Evolutionary conservation across 2,113 vertebrate genomes (phyloP).

Genomic region (Tragelaphus scriptus): DNA sequence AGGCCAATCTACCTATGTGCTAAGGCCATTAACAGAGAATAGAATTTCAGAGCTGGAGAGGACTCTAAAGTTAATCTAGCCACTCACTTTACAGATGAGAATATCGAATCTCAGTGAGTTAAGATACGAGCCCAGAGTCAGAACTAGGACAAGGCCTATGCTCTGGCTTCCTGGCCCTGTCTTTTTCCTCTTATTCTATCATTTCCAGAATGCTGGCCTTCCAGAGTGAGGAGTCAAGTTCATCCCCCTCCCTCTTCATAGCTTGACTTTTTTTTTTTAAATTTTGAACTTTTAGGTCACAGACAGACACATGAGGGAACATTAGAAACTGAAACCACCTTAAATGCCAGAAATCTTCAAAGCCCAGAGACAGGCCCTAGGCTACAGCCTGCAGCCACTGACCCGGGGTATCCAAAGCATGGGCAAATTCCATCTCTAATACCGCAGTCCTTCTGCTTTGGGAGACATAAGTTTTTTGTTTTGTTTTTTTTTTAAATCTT

Average conservation of each 20-base stretch:
- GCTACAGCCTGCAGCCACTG: not conserved
- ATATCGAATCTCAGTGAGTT: not conserved
- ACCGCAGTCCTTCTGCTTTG: not conserved
- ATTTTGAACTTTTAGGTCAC: not conserved
- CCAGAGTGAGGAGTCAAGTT: not conserved
- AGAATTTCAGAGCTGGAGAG: not conserved
- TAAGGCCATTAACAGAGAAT: not conserved
- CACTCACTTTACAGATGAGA: not conserved
- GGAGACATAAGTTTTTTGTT: not conserved
- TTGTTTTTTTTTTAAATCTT: not conserved
- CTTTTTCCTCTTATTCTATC: not conserved
- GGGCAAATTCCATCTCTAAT: not conserved
- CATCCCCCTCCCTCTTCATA: not conserved
- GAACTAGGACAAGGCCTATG: not conserved
- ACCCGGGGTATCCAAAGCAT: accelerated
- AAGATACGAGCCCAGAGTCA: not conserved
- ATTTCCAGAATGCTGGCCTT: not conserved
- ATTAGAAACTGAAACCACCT: not conserved
- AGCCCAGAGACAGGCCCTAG: not conserved
- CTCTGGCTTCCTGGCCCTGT: not conserved
- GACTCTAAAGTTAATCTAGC: not conserved
- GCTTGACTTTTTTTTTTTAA: not conserved
- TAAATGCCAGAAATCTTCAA: not conserved
- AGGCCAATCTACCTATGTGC: not conserved
- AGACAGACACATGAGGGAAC: not conserved